Base-by-base conservation (phyloP, 2,888 invertebrate species). In the Ochlodes sylvanus region DNA sequence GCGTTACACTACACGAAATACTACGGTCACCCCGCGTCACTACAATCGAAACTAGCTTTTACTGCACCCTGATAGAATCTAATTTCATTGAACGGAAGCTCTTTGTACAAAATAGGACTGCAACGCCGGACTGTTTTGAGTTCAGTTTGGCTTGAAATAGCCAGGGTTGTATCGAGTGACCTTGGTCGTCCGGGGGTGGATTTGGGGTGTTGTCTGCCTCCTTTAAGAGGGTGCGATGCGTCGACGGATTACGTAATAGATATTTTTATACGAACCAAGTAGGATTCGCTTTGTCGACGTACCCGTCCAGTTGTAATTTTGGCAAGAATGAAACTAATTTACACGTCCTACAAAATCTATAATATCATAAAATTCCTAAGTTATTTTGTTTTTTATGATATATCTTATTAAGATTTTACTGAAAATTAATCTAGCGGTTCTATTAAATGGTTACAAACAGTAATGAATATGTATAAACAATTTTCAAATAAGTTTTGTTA, bases 231-330 rank as follows among this genome's bases (percentile, higher is more conserved):
- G 80, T 75, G 80, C 75, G 79, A 81, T 83, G 88, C 85, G 88
- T 84, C 82, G 86, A 76, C 80, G 80, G 80, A 80, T 88, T 88
- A 84, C 87, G 90, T 90, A 90, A 89, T 86, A 86, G 85, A 86
- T 89, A 88, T 89, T 89, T 90, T 88, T 87, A 87, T 82, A 79
- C 61, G 76, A 75, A 70, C 75, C 66, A 71, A 69, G 69, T 67
- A 60, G 65, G 38, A 32, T 50, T 69, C 15, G 71, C 41, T 68
- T 62, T 44, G 54, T 69, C 21, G 21, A 47, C 27, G n/a, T 17
- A 21, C 7, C 9, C 7, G 19, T 19, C 15, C n/a, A 5, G 34
- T 34, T 38, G 5, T 19, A 57, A 34, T 56, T 56, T 34, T 56
- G 15, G 50, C 19, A 50, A 50, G 7, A 47, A 17, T 10, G 10